phyloP scores from a whole-genome alignment of 2,888 invertebrate species.

The Cephus sareptanus region DNA sequence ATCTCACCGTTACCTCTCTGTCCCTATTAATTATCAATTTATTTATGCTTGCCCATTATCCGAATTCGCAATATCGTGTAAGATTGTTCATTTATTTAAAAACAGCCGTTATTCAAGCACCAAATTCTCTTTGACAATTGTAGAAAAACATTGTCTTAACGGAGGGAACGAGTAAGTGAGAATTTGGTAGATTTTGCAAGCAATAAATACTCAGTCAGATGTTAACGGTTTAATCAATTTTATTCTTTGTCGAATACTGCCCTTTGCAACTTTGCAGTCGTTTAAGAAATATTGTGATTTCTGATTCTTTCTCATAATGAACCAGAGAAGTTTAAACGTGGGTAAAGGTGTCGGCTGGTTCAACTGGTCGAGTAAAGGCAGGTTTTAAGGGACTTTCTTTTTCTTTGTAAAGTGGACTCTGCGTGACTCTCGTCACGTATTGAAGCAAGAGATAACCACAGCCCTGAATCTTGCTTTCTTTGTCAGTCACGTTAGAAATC shows the following conservation, averaged over 20 bases:
- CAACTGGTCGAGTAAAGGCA: not conserved
- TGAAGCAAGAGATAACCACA: not conserved
- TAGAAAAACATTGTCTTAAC: not conserved
- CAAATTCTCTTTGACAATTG: not conserved
- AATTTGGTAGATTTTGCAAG: not conserved
- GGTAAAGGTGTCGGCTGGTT: not conserved
- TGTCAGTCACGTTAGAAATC: not conserved
- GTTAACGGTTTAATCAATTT: not conserved
- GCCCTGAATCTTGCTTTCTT: not conserved
- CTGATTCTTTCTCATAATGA: not conserved
- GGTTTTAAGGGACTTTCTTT: not conserved
- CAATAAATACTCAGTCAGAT: not conserved
- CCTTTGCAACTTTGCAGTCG: not conserved
- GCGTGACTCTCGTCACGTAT: not conserved
- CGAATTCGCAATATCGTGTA: not conserved
- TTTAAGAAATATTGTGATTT: not conserved
- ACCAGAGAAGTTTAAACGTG: not conserved
- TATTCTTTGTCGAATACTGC: not conserved
- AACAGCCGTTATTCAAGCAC: too few relatives aligned
- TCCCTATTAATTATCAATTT: not conserved
- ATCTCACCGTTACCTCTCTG: constrained; percentile 15
- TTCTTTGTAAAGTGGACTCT: not conserved
- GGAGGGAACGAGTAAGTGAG: not conserved
- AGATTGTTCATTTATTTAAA: not conserved
- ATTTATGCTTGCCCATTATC: not conserved